phyloP scores from a whole-genome alignment of 2,113 vertebrate genomes.

The Cariama cristata region DNA sequence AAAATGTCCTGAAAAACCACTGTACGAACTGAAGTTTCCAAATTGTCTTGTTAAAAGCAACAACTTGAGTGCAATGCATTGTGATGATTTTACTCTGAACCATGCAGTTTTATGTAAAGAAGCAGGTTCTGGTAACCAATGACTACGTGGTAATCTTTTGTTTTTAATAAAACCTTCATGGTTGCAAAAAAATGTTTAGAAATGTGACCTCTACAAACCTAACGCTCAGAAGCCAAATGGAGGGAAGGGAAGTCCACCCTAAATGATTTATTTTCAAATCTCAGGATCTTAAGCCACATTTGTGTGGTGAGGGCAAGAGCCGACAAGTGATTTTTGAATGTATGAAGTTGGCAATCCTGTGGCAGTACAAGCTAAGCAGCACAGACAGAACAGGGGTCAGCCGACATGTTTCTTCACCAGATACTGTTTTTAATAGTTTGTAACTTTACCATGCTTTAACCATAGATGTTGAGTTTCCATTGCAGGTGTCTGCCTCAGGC shows the following conservation, averaged over 20 bases:
- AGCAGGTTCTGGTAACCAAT: not conserved
- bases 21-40: not conserved
- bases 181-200: not conserved
- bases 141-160: not conserved
- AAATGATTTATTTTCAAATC: not conserved
- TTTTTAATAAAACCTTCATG: not conserved
- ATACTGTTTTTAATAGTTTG: constrained; percentile 34
- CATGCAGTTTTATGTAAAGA: not conserved
- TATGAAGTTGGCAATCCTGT: not conserved
- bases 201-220: not conserved
- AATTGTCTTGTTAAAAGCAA: not conserved
- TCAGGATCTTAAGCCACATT: not conserved
- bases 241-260: not conserved
- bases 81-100: not conserved
- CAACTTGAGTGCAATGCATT: not conserved
- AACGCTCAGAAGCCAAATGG: not conserved
- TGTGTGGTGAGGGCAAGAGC: not conserved
- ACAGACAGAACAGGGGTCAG: constrained; percentile 25
- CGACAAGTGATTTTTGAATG: constrained; percentile 39
- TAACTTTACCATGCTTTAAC: constrained; percentile 15
- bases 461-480: constrained; percentile 36
- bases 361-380: not conserved
- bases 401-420: not conserved
- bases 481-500: constrained; percentile 33
- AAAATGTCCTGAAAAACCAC: not conserved